Percentiles rank a stretch among this genome's conserved stretches.
phyloP scores from a whole-genome alignment of 2,797 vertebrate genomes.

The Manis pentadactyla region DNA sequence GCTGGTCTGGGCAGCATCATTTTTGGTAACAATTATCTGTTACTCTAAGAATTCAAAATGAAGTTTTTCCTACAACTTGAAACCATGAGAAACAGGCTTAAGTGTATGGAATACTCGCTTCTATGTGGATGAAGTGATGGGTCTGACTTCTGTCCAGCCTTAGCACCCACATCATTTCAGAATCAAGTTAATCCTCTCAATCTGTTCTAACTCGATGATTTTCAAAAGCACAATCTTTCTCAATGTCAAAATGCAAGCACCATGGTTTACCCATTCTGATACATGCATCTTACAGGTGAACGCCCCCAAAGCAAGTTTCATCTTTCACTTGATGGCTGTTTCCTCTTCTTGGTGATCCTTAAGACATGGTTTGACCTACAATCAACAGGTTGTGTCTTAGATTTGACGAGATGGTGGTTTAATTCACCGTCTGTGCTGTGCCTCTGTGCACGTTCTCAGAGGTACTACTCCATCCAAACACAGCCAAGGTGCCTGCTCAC shows the following conservation, averaged over 20 bases:
- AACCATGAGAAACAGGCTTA: neutral
- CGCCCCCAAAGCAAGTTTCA: neutral
- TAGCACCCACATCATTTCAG: neutral
- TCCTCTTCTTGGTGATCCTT: neutral
- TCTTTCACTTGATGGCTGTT: neutral
- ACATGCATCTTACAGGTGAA: neutral
- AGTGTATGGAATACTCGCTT: neutral
- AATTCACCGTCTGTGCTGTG: accelerated
- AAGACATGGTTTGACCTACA: neutral
- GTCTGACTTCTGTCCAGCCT: neutral
- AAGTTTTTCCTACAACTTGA: too few relatives aligned
- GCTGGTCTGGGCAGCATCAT: neutral
- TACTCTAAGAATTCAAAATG: neutral
- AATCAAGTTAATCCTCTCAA: neutral
- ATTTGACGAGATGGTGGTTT: neutral
- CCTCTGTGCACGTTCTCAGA: neutral
- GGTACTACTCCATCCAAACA: neutral
- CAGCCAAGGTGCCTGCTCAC: accelerated
- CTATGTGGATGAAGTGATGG: accelerated
- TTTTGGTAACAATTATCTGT: neutral
- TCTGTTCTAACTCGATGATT: neutral
- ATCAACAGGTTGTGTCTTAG: accelerated
- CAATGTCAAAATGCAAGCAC: neutral
- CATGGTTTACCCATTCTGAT: neutral
- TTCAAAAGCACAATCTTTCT: neutral